Percentiles rank a stretch among this genome's conserved stretches.
Conservation (phyloP, 2,888 invertebrate species). For the Galerucella calmariensis region DNA sequence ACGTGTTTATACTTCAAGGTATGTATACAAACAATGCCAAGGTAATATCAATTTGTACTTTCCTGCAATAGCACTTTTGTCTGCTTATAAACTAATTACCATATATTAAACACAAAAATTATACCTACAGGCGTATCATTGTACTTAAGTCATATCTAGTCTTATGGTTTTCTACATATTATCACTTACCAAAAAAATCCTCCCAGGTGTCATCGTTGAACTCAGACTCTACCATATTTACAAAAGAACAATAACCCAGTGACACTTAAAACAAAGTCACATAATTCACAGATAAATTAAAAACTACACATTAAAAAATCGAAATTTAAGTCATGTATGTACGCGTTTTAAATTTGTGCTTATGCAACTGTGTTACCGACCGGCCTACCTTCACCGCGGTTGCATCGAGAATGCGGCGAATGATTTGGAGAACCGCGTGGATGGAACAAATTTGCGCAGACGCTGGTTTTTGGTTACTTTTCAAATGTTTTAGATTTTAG, state of each 20-base stretch:
- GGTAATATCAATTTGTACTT: slow-evolving; percentile 28
- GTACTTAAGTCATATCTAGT: neutral
- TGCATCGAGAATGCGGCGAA: slow-evolving; percentile 2
- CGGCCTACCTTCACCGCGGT: neutral
- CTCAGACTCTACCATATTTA: slow-evolving; percentile 59
- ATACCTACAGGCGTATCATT: neutral
- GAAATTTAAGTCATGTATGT: neutral
- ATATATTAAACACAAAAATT: neutral
- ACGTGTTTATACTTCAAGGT: neutral
- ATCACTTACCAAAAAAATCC: slow-evolving; percentile 61
- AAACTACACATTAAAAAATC: slow-evolving; percentile 6
- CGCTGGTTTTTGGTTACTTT: slow-evolving; percentile 13
- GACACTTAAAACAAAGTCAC: slow-evolving; percentile 46
- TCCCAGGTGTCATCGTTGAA: slow-evolving; percentile 62
- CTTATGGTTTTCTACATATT: neutral
- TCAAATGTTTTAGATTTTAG: neutral
- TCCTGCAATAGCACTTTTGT: neutral
- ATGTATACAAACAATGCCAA: slow-evolving; percentile 26
- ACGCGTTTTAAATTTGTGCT: neutral
- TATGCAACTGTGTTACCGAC: neutral
- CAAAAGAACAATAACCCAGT: slow-evolving; percentile 34
- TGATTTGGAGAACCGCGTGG: slow-evolving; percentile 7
- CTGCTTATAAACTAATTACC: slow-evolving; percentile 7
- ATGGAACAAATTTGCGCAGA: neutral
- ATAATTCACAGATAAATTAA: slow-evolving; percentile 45